Base-by-base conservation (phyloP, 2,113 vertebrate genomes). In the Mirza zaza region DNA sequence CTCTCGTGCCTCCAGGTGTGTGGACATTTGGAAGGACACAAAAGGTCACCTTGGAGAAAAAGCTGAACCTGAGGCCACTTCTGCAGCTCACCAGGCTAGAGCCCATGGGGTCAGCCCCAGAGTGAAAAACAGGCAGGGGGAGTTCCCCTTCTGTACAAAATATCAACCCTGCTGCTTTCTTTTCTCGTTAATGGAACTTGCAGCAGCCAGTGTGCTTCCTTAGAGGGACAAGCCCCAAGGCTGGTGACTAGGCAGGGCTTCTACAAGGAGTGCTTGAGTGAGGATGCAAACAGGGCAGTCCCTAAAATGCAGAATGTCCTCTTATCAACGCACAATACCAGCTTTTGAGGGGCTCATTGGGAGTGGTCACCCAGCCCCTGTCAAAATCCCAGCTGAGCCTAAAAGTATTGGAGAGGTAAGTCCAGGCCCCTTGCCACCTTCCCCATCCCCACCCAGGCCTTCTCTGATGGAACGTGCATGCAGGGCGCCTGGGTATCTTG, bases 401-500 rank as follows among this genome's bases (percentile, higher is more conserved):
- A 23, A 39, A 17, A 65, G 12, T 8, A 6, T 1, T 4, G 14
- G 17, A 59, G 52, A 82, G 23, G 70, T 5, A 5, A 15, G 59
- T 2, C n/a, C 45, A 34, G 81, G 8, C 10, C 2, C 2, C 70
- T 21, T 2, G 6, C 48, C 20, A 1, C 20, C 20, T n/a, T 8
- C 23, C 57, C 48, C 1, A 0, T 7, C 55, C 0, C 8, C n/a
- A 17, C 61, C 50, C 36, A 1, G 32, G 6, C 0, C 73, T 11
- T 17, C 52, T 48, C 36, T 1, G 5, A 1, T 14, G 6, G 15
- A 0, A 3, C 2, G 0, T 13, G 36, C 25, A 21, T 8, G 18
- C 0, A 1, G 2, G 6, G 42, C 48, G 4, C 63, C 15, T 63
- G 3, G 39, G 76, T 8, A 17, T 0, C 18, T 1, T 10, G 34